Conservation (phyloP, 2,113 vertebrate species). For the Eudyptes chrysolophus region DNA sequence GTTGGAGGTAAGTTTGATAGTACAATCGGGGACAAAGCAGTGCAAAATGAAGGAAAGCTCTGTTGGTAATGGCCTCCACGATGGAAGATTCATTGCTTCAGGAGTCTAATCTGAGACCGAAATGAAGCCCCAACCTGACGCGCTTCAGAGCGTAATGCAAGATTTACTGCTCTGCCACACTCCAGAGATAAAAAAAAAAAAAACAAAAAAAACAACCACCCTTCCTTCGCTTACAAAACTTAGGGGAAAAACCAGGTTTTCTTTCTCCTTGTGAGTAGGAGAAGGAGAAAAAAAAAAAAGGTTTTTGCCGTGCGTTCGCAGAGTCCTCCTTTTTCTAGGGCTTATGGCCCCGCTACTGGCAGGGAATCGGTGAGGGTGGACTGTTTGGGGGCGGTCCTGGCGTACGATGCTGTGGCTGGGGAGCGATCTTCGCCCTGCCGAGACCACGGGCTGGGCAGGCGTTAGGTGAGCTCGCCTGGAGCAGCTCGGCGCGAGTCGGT, state of each 20-base stretch:
- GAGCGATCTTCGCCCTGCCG: no score
- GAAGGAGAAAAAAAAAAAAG: no score
- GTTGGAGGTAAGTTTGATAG: neutral
- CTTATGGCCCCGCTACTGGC: no score
- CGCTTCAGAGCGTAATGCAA: neutral
- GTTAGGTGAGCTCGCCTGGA: rapidly evolving
- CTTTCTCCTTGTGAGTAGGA: no score
- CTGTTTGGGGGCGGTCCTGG: no score
- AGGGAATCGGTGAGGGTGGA: no score
- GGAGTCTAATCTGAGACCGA: slow-evolving; percentile 21
- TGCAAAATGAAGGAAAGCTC: neutral
- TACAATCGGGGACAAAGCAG: neutral
- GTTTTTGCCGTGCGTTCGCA: no score
- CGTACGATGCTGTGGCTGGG: no score
- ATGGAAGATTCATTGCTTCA: slow-evolving; percentile 11
- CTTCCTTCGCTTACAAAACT: neutral
- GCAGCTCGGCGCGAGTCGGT: no score
- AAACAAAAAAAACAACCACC: neutral
- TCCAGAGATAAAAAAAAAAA: slow-evolving; percentile 2
- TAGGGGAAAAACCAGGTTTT: no score
- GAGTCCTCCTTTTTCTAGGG: no score
- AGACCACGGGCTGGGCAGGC: no score
- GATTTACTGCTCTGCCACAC: slow-evolving; percentile 37
- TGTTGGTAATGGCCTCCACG: neutral
- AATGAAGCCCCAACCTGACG: neutral